Base-by-base conservation (phyloP, 2,888 invertebrate genomes). In the Tachina grossa region DNA sequence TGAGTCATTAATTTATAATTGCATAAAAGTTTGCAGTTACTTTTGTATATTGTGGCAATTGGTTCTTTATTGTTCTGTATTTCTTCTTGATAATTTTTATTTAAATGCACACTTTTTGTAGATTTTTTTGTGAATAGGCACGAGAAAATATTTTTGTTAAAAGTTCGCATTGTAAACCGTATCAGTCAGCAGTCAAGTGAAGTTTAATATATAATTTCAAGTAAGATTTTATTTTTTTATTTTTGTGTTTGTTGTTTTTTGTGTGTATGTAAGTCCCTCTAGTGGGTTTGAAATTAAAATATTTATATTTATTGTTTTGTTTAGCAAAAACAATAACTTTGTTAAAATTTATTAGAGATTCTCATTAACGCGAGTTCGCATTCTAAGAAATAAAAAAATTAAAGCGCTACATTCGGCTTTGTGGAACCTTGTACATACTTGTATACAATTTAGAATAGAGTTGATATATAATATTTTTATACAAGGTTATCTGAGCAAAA, bases 41-140 rank as follows among this genome's bases (percentile, higher is more conserved):
- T 59, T 83, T 74, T 80, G 31, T 80, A 83, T 43, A 80, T 80
- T 43, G 76, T 68, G 1, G 83, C 75, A 39, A 85, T 76, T 10
- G 85, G 83, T 49, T 85, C 75, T 22, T 9, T 22, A 57, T 31
- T 59, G 4, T 65, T 16, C n/a, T 0, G 14, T 14, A 16, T 5
- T 31, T 61, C 14, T 57, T 45, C 39, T 19, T 5, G 1, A 41
- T 10, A 31, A 61, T 16, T 78, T 39, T 57, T 55, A 49, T 71
- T 22, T 49, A 83, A 63, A 66, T 76, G 10, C 0, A 78, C 75
- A n/a, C 22, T 82, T 55, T 72, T 57, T 14, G 51, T 65, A 19
- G 45, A 65, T 75, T 53, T 79, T 9, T n/a, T 55, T 57, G 49
- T 8, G n/a, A 53, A 19, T 53, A 85, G 22, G 39, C 39, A 47